Base-by-base conservation (phyloP, 2,797 vertebrate species). In the Parotocinclus haroldoi region DNA sequence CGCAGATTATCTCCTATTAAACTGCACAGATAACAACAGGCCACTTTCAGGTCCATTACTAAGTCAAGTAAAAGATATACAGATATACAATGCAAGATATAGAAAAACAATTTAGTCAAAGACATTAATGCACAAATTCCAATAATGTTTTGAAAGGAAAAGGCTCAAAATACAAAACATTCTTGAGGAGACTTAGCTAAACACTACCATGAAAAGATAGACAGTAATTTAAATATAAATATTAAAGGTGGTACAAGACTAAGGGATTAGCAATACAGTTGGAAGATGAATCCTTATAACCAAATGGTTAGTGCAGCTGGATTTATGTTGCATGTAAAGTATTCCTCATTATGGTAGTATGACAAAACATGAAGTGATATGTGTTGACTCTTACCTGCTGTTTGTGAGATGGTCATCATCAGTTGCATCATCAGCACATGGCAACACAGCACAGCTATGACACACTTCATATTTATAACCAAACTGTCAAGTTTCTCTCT, bases 401-500 rank as follows among this genome's bases (percentile, higher is more conserved):
- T 58, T 68, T 78, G 76, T 58, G 73, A 71, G 51, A 13, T 65
- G 57, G 57, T 71, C 63, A 27, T 62, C 58, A 58, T 59, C 42
- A 76, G 56, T 60, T 78, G 73, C n/a, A 37, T 68, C 53, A 76
- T 64, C 54, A 78, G 70, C 27, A 68, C 17, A 62, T 40, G 62
- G 68, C 60, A 69, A 65, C 63, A 73, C n/a, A 76, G 61, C 17
- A 63, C 52, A 19, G 56, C 57, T 59, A 53, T 55, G 12, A 65
- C 57, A 73, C 52, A 71, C 67, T 49, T 78, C 76, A 78, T 78
- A 57, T 53, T 76, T 44, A 62, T 11, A 19, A 69, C 50, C 51
- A 11, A n/a, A 42, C 50, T 51, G 4, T n/a, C 37, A 19, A 52
- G 42, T 8, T 12, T 63, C 49, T 51, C 3, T 19, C 27, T 61